Evolutionary conservation across 23 tunicate genomes (phyloP), one percentile per base, ranked within the genome.

Genomic region (Ascidia mentula): DNA sequence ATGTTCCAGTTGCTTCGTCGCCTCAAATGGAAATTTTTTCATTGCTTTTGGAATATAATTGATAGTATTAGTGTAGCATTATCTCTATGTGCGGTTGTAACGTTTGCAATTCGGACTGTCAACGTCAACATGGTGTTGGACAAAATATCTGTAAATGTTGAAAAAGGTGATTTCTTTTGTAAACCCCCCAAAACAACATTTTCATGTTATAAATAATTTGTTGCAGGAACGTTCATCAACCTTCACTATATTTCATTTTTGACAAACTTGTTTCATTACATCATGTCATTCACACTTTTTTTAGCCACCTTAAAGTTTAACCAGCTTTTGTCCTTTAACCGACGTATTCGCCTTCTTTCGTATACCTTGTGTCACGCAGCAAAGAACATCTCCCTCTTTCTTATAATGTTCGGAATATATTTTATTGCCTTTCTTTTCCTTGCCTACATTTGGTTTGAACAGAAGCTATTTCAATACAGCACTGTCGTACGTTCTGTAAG

Each of bases 401-500:
- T 86, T 1, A 40, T 59, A 34, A 91, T 91, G 97, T 91, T 91
- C 77, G 32, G 60, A 0, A 86, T 91, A 33, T 91, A 91, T 53
- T 86, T 91, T 40, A 20, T 71, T 18, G 87, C 89, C 15, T 91
- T 85, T 69, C 69, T 85, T 5, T 82, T 86, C 72, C 74, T 86
- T 1, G 85, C 97, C 13, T 45, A 88, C 60, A 70, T 91, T 20
- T 91, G 97, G 97, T 91, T 91, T 60, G 97, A 91, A 40, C 97
- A 91, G 87, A 91, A 82, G 37, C 69, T 91, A 53, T 91, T 85
- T 39, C 37, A 79, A 0, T 86, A 79, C 84, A 91, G 97, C 53
- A 46, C 89, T 4, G 22, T 78, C 24, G 38, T 74, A 18, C 40
- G 77, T 18, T 69, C 90, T 46, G 97, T 91, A 81, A 85, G 96